Evolutionary conservation across 2,113 vertebrate species (phyloP), one percentile per base, ranked within the genome.

Genomic region (Catagonus wagneri): DNA sequence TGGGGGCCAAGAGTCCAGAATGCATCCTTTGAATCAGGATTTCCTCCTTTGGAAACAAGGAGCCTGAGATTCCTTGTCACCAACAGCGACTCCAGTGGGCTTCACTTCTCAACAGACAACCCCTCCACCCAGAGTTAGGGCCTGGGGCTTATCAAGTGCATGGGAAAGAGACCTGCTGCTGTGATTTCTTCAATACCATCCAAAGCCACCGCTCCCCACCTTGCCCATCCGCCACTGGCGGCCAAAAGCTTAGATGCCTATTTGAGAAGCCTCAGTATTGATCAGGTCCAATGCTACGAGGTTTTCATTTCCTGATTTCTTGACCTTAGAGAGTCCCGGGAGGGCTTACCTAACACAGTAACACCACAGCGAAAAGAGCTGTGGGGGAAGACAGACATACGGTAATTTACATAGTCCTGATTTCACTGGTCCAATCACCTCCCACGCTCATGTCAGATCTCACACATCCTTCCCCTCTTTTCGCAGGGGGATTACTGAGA

Each of bases 381-480:
- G 58, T 81, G 23, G 94, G 92, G 92, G 87, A 89, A 89, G 95
- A 90, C 89, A 25, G 36, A 71, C 32, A 83, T 83, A 20, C 69
- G 29, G 16, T 90, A 81, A 96, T 96, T 98, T 96, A 92, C 60
- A 32, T 7, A 13, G 39, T 81, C 66, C 34, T 81, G 94, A 93
- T 95, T 96, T 95, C 20, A 60, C 78, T 63, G 29, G 90, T 93
- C 86, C 74, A 68, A 65, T 97, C 92, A 76, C 83, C 97, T 86
- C 66, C 84, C 89, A 68, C 0, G 60, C 52, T 69, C 92, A 16
- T 1, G 17, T 5, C 87, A 80, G 72, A 52, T 17, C 90, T 60
- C 54, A 44, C 69, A 94, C 95, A 81, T 2, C 85, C 89, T 66
- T 54, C 71, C 74, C 44, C 1, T 4, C 79, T 96, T 97, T 88